phyloP scores from a whole-genome alignment of 2,113 vertebrate genomes.

The Osmerus mordax region DNA sequence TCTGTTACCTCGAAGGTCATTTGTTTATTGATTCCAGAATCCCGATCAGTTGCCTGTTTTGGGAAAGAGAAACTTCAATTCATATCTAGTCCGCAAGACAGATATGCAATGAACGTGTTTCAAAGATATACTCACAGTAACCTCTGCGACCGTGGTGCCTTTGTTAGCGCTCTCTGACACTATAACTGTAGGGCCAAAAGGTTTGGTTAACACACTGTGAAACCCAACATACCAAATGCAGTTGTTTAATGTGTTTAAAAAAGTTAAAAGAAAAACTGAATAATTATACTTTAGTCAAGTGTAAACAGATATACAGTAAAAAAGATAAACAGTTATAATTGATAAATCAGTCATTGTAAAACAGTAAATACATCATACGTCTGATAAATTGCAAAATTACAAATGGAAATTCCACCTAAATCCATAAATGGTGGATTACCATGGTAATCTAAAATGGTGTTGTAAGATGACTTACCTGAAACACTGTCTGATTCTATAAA shows the following conservation, averaged over 20 bases:
- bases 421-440: not conserved
- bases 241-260: not conserved
- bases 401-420: too few species aligned
- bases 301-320: not conserved
- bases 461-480: conserved; percentile 74
- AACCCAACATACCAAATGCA: too few species aligned
- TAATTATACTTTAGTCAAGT: not conserved
- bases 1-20: conserved; percentile 73
- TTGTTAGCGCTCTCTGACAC: conserved; percentile 62
- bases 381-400: too few species aligned
- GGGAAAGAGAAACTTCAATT: not conserved
- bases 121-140: conserved; percentile 61
- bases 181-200: conserved; percentile 54
- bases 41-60: conserved; percentile 80
- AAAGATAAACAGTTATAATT: not conserved
- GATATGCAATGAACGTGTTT: not conserved
- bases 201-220: not conserved
- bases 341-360: not conserved
- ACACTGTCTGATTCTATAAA: conserved; percentile 66
- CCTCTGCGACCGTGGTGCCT: conserved; percentile 62
- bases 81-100: not conserved
- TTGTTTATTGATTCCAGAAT: conserved; percentile 64
- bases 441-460: not conserved
- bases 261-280: not conserved
- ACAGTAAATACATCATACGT: too few species aligned